phyloP scores from a whole-genome alignment of 2,113 vertebrate genomes.

The Petrocephalus microphthalmus region DNA sequence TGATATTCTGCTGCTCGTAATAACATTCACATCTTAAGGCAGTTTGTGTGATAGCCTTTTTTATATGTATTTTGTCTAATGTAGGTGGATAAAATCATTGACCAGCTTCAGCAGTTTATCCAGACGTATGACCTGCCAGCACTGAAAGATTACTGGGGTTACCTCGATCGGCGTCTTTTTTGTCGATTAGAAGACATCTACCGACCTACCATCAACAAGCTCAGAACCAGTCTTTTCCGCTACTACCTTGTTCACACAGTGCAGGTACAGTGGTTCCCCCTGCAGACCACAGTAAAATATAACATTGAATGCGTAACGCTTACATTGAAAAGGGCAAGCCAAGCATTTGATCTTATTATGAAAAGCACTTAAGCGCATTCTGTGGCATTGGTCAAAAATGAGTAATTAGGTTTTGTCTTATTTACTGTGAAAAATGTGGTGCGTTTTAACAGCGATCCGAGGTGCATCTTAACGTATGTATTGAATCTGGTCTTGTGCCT shows the following conservation, averaged over 20 bases:
- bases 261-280: slow-evolving; percentile 55
- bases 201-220: slow-evolving; percentile 80
- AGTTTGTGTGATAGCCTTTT: not conserved
- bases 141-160: slow-evolving; percentile 87
- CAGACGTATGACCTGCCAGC: slow-evolving; percentile 77
- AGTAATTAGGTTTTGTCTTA: not conserved
- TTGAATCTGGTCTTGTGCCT: not conserved
- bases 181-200: slow-evolving; percentile 88
- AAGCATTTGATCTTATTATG: not conserved
- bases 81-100: slow-evolving; percentile 94
- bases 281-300: too few species aligned
- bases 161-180: slow-evolving; percentile 84
- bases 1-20: not conserved
- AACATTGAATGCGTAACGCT: not conserved
- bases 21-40: not conserved
- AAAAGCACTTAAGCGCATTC: not conserved
- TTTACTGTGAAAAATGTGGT: not conserved
- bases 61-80: not conserved
- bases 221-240: slow-evolving; percentile 87
- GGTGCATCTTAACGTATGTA: not conserved
- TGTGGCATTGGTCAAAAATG: not conserved
- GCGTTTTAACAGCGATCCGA: not conserved
- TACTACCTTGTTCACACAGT: slow-evolving; percentile 82
- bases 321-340: not conserved
- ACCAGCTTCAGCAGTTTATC: slow-evolving; percentile 84